Conservation (phyloP, 2,797 vertebrate genomes). For the Amazona finschi region DNA sequence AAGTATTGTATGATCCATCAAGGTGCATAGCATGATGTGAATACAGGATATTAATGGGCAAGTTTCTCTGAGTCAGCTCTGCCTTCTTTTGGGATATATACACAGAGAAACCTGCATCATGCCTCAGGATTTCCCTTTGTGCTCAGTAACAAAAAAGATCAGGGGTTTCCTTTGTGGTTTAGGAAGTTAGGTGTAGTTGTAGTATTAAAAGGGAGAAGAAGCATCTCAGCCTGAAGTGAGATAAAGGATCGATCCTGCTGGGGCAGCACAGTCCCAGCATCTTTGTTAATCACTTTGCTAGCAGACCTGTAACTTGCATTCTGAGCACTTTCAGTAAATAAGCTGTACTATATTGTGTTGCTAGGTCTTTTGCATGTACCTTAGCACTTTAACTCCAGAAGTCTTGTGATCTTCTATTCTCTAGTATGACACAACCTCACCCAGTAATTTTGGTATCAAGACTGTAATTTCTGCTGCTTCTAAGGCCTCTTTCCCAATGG, state of each 20-base stretch:
- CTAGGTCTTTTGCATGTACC: not conserved
- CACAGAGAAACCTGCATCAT: not conserved
- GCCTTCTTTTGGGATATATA: not conserved
- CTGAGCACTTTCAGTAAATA: not conserved
- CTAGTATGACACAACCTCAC: not conserved
- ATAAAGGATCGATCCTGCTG: not conserved
- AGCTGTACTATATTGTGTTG: not conserved
- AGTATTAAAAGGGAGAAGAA: not conserved
- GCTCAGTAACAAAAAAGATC: not conserved
- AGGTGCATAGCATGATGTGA: not conserved
- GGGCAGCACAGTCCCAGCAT: not conserved
- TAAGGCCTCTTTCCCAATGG: not conserved
- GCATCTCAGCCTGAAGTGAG: not conserved
- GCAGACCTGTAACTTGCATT: not conserved
- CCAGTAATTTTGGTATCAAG: not conserved
- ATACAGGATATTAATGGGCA: not conserved
- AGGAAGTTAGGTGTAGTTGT: not conserved
- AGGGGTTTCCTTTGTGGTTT: not conserved
- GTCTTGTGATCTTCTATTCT: not conserved
- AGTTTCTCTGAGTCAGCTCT: not conserved
- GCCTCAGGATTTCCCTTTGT: not conserved
- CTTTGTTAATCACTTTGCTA: not conserved
- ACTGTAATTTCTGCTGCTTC: not conserved
- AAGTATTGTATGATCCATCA: not conserved
- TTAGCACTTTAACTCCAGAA: not conserved